A percentile compares a stretch with the other conserved stretches of the same genome.
Evolutionary conservation across 2,888 invertebrate species (phyloP).

Genomic region (Eupithecia tripunctaria): DNA sequence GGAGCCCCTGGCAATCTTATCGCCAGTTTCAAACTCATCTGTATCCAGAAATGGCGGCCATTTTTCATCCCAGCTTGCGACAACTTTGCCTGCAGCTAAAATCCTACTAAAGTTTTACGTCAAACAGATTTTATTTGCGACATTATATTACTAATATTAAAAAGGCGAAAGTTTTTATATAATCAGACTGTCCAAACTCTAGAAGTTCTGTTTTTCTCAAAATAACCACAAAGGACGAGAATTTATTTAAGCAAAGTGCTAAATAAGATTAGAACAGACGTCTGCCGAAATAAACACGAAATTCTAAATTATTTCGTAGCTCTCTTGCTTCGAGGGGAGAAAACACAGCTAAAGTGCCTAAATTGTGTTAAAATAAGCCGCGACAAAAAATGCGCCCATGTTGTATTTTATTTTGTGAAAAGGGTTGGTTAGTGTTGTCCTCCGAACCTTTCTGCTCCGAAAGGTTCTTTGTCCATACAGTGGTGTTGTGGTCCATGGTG

Average conservation of each 20-base stretch:
- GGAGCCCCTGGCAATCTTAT: slow-evolving; percentile 19
- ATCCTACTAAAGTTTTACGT: not conserved
- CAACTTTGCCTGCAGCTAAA: slow-evolving; percentile 5
- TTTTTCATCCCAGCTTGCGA: not conserved
- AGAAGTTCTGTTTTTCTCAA: not conserved
- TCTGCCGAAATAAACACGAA: slow-evolving; percentile 1
- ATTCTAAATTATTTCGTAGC: slow-evolving; percentile 12
- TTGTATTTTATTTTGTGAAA: not conserved
- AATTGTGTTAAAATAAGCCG: slow-evolving; percentile 6
- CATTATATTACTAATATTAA: not conserved
- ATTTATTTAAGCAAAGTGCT: slow-evolving; percentile 4
- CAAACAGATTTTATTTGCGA: not conserved
- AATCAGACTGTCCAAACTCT: not conserved
- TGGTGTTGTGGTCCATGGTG: too few relatives aligned
- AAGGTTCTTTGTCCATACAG: not conserved
- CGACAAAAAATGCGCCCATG: not conserved
- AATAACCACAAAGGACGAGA: not conserved
- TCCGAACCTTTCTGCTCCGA: not conserved
- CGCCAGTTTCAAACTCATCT: slow-evolving; percentile 19
- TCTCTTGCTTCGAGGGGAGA: not conserved
- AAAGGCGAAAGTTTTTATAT: not conserved
- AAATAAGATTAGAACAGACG: slow-evolving; percentile 11
- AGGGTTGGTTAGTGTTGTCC: slow-evolving; percentile 1
- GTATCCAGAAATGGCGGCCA: not conserved
- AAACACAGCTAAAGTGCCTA: not conserved